Base-by-base conservation (phyloP, 1,140 invertebrate species). In the Potamilus streckersoni region DNA sequence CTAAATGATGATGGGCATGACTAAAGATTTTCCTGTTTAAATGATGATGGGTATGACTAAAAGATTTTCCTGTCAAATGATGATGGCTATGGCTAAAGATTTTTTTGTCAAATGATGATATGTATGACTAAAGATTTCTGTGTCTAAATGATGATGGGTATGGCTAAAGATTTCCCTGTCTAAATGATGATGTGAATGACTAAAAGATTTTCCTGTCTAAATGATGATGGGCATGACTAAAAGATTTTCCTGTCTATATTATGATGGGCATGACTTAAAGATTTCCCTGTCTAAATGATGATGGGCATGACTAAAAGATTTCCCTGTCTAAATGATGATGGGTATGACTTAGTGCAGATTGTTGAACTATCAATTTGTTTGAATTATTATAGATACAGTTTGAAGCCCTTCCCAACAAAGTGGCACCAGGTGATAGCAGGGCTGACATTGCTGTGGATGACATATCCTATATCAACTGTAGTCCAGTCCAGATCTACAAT, bases 361-460 rank as follows among this genome's bases (percentile, higher is more conserved):
- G 27, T 16, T 31, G 13, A 55, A 68, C 16, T 68, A n/a, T 23
- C n/a, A 15, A 63, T 63, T 63, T 68, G 65, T 38, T 61, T 71
- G 11, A 69, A 59, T 67, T 57, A 49, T 80, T 79, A 15, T 70
- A 85, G 84, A 64, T 87, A 23, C 78, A 84, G 60, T 81, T 86
- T 79, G 81, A 81, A 17, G 81, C 79, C 27, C 63, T 79, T 31
- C 84, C 85, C 13, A 69, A 69, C 59, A 74, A 79, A 66, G 77
- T 83, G 66, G 58, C 68, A 20, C 60, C 76, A 17, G 78, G 78
- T 5, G 73, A 79, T 20, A 73, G 76, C 5, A 73, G 76, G n/a
- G 82, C 83, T 57, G 84, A 85, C 61, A 76, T 87, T 59, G 86
- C 85, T 19, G 78, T 89, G 27, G 87, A 89, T 79, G 85, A 89